Percentiles rank a stretch among this genome's conserved stretches.
Conservation (phyloP, 2,113 vertebrate species). For the Heterocephalus glaber region DNA sequence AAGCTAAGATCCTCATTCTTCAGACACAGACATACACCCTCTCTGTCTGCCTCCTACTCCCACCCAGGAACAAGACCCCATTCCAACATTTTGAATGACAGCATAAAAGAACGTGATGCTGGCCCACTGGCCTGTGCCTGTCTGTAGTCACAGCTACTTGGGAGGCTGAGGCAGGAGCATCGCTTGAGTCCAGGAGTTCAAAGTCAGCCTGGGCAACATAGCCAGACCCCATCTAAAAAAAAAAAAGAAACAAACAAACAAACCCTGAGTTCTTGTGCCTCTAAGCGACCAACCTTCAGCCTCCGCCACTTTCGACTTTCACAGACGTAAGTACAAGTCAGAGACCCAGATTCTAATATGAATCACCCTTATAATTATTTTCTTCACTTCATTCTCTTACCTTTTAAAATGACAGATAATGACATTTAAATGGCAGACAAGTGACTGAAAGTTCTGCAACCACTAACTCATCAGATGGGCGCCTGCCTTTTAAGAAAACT, state of each 20-base stretch:
- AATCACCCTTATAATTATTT: neutral
- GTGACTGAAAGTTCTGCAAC: neutral
- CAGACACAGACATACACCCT: neutral
- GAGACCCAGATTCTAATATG: neutral
- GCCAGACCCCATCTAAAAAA: neutral
- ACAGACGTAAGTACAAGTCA: accelerated
- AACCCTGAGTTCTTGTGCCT: neutral
- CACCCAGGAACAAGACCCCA: neutral
- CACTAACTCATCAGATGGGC: neutral
- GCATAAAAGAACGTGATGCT: neutral
- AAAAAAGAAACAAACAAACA: neutral
- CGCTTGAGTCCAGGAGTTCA: neutral
- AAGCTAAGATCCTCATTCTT: neutral
- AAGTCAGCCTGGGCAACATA: neutral
- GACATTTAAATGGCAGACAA: neutral
- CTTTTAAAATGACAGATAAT: neutral
- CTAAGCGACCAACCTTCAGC: neutral
- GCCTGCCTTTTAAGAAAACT: neutral
- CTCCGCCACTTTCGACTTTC: neutral
- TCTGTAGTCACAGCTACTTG: neutral
- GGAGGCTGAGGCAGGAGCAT: neutral
- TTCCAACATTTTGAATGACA: neutral
- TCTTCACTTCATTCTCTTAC: neutral
- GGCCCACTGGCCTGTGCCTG: neutral
- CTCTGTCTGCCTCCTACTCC: neutral